phyloP scores from a whole-genome alignment of 2,113 vertebrate genomes.

The Mustelus asterias region DNA sequence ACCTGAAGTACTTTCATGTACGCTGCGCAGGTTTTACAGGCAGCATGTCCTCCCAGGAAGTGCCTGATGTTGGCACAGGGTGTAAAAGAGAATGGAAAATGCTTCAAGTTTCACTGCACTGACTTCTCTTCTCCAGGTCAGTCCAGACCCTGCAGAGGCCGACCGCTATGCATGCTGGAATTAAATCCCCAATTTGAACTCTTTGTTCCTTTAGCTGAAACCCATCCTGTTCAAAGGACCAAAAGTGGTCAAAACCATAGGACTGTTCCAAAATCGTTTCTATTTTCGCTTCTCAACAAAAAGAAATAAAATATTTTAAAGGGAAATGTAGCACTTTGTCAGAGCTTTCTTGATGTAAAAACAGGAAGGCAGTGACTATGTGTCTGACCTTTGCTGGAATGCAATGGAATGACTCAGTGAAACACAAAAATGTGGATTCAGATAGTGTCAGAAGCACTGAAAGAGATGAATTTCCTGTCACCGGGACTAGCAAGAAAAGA shows the following conservation, averaged over 20 bases:
- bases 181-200: not conserved
- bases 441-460: not conserved
- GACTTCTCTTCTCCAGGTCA: not conserved
- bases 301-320: not conserved
- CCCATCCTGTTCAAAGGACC: too few relatives aligned
- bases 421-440: not conserved
- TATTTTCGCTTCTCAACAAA: not conserved
- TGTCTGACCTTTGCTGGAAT: not conserved
- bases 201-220: not conserved
- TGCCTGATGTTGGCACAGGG: not conserved
- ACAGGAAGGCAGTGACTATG: not conserved
- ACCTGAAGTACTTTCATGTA: too few relatives aligned
- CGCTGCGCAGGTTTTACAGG: not conserved
- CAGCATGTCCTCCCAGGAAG: not conserved
- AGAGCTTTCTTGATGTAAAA: not conserved
- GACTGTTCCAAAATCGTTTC: not conserved
- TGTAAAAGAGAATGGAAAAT: not conserved
- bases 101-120: not conserved
- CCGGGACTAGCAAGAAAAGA: not conserved
- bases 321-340: not conserved
- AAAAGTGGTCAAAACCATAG: not conserved
- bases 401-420: slow-evolving; percentile 16
- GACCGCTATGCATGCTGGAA: too few relatives aligned
- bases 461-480: not conserved
- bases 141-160: not conserved